Evolutionary conservation across 2,888 invertebrate genomes (phyloP), one percentile per base, ranked within the genome.

Genomic region (Protodeltote pygarga): DNA sequence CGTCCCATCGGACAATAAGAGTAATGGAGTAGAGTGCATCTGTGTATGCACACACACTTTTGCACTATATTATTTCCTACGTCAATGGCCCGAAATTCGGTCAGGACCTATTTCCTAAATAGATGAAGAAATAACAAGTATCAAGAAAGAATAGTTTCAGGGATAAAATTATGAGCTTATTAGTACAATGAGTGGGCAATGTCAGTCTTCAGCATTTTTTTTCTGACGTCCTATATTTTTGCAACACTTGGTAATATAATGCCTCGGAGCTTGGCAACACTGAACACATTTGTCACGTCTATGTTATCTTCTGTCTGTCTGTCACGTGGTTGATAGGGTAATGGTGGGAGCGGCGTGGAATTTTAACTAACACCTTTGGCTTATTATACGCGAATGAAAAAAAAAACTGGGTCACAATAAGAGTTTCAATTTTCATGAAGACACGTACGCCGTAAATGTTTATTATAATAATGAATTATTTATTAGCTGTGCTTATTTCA

Each of bases 301-400:
- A 63, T 51, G 69, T 82, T 85, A 87, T 87, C 86, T 79, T 59
- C 72, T 69, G 71, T 54, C 75, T 81, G 81, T 83, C 81, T 81
- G 85, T 84, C 83, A 85, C 81, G 79, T 73, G 77, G 79, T 74
- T 81, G 86, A 87, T 85, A 85, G 80, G 82, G 81, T 87, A 87
- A 87, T 82, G 77, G 79, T 53, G 65, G 55, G 62, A 58, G 65
- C 72, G 42, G 65, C 48, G 68, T 63, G 48, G 89, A 88, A 89
- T 89, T 75, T 81, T 80, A 85, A 89, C 79, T 73, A 67, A 67
- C 47, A 69, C 63, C 70, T 65, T 55, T 35, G 37, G 42, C 50
- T 51, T 54, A 51, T 54, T 40, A 51, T 59, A 44, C 28, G 39
- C 34, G 42, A 24, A 45, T n/a, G n/a, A 48, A 47, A 32, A 49